Base-by-base conservation (phyloP, 2,888 invertebrate genomes). In the Spilosoma lubricipeda region DNA sequence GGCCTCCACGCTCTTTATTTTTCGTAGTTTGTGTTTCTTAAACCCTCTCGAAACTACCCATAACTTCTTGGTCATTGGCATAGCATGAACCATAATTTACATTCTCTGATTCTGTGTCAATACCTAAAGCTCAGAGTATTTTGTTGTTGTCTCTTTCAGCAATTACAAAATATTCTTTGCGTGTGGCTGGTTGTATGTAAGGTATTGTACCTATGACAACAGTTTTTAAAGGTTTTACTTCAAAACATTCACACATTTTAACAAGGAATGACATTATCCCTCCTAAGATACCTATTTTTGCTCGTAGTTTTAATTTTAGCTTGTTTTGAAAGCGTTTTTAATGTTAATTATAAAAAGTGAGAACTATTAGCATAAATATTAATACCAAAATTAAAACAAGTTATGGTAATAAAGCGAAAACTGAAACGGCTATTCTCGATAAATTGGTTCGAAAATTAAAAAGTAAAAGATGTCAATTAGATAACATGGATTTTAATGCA, bases 121-220 rank as follows among this genome's bases (percentile, higher is more conserved):
- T 82, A 81, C 78, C 79, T 72, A 86, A 78, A 91, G 94, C 93
- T 94, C 90, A 94, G 94, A 93, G 93, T 96, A 94, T 95, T 95
- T 95, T 95, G 95, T 95, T 95, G 89, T 95, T 95, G 94, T 95
- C 90, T 95, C 96, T 97, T 97, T 97, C 97, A 97, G 97, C 96
- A 97, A 97, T 96, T 97, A 97, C 97, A 97, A 97, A 97, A 97
- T 97, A 97, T 97, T 97, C 97, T 97, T 97, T 97, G 97, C 97
- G 96, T 97, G 97, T 97, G 97, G 97, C 97, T 97, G 97, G 97
- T 97, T 97, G 95, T 97, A 97, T 96, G 97, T 97, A 97, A 97
- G 97, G 97, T 97, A 97, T 96, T 96, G 96, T 96, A 96, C 95
- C 92, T 90, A 90, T 80, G 81, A 87, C 86, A 88, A 89, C 89